These are phyloP conservation scores for Amazona vittata DNA, from an alignment of 2,113 vertebrate genomes.

Conservation along the genomic window DNA sequence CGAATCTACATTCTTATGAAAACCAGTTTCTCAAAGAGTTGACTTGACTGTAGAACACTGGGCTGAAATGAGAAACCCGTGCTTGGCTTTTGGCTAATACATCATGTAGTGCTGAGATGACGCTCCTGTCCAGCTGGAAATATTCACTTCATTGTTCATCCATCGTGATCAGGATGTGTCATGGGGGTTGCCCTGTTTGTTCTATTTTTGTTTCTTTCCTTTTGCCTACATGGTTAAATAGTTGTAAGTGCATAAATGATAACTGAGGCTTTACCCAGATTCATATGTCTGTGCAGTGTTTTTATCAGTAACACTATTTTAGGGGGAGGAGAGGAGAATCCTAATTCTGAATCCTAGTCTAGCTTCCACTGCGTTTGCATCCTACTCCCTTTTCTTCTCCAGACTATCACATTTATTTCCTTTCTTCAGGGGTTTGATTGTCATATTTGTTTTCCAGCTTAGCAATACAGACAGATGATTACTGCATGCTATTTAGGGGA, in stretches of 20 bases:
- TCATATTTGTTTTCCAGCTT: not conserved
- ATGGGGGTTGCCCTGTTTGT: constrained; percentile 40
- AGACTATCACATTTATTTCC: not conserved
- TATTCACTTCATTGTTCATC: constrained; percentile 61
- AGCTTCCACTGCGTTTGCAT: not conserved
- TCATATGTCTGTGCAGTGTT: not conserved
- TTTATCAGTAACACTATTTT: constrained; percentile 36
- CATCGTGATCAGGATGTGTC: not conserved
- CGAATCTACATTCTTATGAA: constrained; percentile 33
- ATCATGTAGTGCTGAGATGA: constrained; percentile 39
- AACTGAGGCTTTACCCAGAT: constrained; percentile 47
- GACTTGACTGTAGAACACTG: not conserved
- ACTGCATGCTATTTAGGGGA: not conserved
- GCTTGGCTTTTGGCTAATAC: constrained; percentile 45
- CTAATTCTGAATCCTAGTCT: constrained; percentile 37
- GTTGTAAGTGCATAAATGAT: constrained; percentile 58
- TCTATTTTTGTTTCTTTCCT: constrained; percentile 38
- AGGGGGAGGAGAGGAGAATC: constrained; percentile 1
- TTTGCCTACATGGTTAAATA: constrained; percentile 33
- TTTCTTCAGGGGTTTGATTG: constrained; percentile 16
- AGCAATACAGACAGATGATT: not conserved
- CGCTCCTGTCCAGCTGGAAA: constrained; percentile 57
- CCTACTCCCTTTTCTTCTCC: not conserved
- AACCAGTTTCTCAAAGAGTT: constrained; percentile 1
- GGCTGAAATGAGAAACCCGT: constrained; percentile 19